Percentiles rank a stretch among this genome's conserved stretches.
Conservation (phyloP, 2,888 invertebrate genomes). For the Conomelus anceps region DNA sequence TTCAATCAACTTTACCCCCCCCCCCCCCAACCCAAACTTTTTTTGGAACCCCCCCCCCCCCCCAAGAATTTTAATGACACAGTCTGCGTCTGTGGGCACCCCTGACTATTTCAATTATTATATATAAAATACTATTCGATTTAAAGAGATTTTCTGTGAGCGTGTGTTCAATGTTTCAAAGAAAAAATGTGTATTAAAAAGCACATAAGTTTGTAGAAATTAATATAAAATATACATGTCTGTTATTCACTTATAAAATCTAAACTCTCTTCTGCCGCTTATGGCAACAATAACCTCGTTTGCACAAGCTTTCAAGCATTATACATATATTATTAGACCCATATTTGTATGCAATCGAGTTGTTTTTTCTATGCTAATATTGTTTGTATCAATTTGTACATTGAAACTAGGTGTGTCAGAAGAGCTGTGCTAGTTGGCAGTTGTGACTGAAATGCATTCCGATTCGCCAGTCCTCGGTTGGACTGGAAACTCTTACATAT, state of each 20-base stretch:
- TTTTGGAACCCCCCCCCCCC: too few relatives aligned
- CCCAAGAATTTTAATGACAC: too few relatives aligned
- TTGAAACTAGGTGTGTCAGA: background rate
- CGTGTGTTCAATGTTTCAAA: too few relatives aligned
- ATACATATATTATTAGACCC: background rate
- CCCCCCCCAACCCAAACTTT: too few relatives aligned
- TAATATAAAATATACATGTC: background rate
- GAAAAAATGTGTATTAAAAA: too few relatives aligned
- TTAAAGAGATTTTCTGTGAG: too few relatives aligned
- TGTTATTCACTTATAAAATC: background rate
- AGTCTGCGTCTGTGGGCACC: too few relatives aligned
- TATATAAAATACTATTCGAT: too few relatives aligned
- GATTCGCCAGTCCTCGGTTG: background rate
- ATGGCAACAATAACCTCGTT: background rate
- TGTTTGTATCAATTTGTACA: background rate
- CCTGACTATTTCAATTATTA: too few relatives aligned
- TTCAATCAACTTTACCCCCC: too few relatives aligned
- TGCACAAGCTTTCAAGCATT: background rate
- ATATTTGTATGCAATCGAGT: background rate
- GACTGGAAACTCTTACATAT: too few relatives aligned
- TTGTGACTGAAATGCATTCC: background rate
- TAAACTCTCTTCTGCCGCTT: background rate
- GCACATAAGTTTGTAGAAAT: too few relatives aligned
- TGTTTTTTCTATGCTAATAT: background rate
- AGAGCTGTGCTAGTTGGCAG: background rate